A percentile compares a stretch with the other conserved stretches of the same genome.
Conservation (phyloP, 2,888 invertebrate species). For the Cylindroiulus punctatus region DNA sequence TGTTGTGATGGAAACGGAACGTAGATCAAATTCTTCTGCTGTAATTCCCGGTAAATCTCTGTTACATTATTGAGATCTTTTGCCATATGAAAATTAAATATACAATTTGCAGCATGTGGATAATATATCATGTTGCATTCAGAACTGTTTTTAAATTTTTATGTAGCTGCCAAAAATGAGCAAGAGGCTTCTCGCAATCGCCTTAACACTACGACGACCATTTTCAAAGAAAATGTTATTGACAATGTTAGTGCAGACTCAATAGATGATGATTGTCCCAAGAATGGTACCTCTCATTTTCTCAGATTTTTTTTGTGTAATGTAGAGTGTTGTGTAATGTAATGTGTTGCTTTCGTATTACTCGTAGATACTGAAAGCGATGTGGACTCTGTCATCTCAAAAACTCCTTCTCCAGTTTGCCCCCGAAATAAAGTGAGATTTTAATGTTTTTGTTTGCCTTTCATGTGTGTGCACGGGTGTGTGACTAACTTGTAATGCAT, state of each 20-base stretch:
- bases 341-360: background rate
- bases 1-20: background rate
- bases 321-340: too few species aligned
- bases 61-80: background rate
- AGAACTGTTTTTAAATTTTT: background rate
- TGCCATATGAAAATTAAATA: background rate
- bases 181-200: background rate
- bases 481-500: background rate
- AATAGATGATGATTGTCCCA: background rate
- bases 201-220: background rate
- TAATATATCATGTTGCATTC: too few species aligned
- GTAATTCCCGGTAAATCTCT: background rate
- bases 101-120: too few species aligned
- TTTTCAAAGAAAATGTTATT: background rate
- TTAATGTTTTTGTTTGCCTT: background rate
- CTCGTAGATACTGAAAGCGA: background rate
- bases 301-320: too few species aligned
- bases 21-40: background rate
- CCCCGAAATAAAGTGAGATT: background rate
- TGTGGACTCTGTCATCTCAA: background rate
- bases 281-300: background rate
- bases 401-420: slow-evolving; percentile 46
- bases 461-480: background rate
- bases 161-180: background rate
- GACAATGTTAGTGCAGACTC: background rate